Conservation (phyloP, 1,140 invertebrate species). For the honey bee (Apis mellifera) region Amel_HAv3.1 CM009931.2:10616001-10616500, state of each 20-base stretch:
- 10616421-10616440: neutral
- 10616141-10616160: neutral
- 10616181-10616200: neutral
- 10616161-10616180: neutral
- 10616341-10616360: neutral
- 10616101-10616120: neutral
- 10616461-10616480: neutral
- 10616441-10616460: neutral
- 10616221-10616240: neutral
- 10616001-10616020: no score
- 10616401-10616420: conserved; percentile 13
- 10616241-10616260: conserved; percentile 8
- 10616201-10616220: neutral
- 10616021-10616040: no score
- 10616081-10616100: neutral
- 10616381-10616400: neutral
- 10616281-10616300: neutral
- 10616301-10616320: conserved; percentile 21
- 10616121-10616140: neutral
- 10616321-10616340: neutral
- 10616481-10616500: neutral
- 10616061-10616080: no score
- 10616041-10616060: no score
- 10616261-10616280: neutral
- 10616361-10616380: neutral